Evolutionary conservation across 23 tunicate species (phyloP).

Genomic region (Ascidia mentula): DNA sequence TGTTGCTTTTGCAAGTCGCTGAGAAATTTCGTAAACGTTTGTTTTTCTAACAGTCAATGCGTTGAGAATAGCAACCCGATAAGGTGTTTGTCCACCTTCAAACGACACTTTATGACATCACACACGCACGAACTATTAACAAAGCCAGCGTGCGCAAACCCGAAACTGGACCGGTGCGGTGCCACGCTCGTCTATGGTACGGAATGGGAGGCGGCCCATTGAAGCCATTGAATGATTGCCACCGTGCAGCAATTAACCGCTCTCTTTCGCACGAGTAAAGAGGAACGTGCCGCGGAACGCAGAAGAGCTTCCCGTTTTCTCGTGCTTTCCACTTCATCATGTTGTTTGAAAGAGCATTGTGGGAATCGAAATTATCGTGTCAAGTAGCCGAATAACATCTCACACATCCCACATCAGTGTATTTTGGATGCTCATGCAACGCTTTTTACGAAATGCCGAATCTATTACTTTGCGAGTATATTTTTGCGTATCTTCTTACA

Average conservation of each 20-base stretch:
- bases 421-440: too few species aligned
- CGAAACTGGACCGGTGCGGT: neutral
- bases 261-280: conserved; percentile 3
- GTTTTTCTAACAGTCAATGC: too few species aligned
- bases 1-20: too few species aligned
- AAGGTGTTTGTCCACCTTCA: neutral
- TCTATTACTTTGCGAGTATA: too few species aligned
- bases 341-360: neutral
- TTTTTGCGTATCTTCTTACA: too few species aligned
- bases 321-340: neutral
- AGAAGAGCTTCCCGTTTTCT: neutral
- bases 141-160: neutral
- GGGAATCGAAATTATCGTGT: neutral
- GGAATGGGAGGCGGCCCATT: neutral
- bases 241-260: neutral
- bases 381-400: too few species aligned
- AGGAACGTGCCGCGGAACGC: neutral
- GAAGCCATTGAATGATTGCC: neutral
- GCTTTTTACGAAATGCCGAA: too few species aligned
- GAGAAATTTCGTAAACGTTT: too few species aligned
- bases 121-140: neutral
- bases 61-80: neutral
- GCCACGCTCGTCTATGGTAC: neutral
- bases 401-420: too few species aligned
- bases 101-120: conserved; percentile 7